These are phyloP conservation scores for Carettochelys insculpta DNA, from an alignment of 2,113 vertebrate species.

Conservation along the genomic window DNA sequence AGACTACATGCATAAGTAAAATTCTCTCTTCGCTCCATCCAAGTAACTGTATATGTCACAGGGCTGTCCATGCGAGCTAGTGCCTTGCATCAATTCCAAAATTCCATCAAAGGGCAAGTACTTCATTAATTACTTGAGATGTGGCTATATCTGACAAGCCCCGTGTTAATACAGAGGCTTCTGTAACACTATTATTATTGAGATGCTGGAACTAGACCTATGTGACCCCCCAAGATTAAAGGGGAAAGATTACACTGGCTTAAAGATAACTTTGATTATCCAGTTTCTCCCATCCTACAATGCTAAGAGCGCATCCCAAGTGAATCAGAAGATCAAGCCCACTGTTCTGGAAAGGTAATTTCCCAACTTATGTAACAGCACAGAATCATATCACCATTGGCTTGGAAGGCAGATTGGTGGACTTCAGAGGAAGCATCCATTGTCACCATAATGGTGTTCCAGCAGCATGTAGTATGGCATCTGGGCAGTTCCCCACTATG, in stretches of 20 bases:
- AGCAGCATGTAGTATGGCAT: not conserved
- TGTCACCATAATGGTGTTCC: not conserved
- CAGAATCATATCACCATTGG: rapidly evolving
- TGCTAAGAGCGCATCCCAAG: not conserved
- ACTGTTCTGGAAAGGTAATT: not conserved
- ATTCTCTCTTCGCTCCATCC: not conserved
- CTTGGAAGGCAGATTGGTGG: not conserved
- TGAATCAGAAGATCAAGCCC: not conserved
- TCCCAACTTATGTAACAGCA: not conserved
- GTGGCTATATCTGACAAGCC: not conserved
- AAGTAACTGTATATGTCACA: not conserved
- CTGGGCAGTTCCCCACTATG: not conserved
- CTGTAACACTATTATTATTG: not conserved
- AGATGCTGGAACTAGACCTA: not conserved
- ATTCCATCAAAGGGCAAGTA: not conserved
- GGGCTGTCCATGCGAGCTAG: not conserved
- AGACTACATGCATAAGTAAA: no score
- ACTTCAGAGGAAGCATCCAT: not conserved
- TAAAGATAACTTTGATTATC: not conserved
- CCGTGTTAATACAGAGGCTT: not conserved
- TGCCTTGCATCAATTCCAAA: not conserved
- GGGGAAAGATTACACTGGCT: not conserved
- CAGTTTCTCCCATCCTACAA: not conserved
- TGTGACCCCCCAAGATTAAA: not conserved
- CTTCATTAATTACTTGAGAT: not conserved